These are phyloP conservation scores for Sarcophaga bullata DNA, from an alignment of 1,140 invertebrate species.

Conservation along the genomic window DNA sequence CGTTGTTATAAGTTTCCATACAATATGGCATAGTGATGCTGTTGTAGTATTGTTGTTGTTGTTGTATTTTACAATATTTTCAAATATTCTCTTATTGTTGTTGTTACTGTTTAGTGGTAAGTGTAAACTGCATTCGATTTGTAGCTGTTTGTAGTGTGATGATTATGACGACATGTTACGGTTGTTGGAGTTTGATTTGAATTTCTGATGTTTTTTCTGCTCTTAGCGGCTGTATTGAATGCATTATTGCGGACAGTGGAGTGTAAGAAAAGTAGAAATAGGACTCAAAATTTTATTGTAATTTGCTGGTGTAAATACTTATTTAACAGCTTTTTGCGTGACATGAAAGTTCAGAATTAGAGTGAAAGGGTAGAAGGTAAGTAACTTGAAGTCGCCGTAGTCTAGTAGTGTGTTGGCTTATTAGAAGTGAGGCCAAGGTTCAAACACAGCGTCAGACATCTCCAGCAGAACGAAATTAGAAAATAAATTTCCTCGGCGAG, in stretches of 20 bases:
- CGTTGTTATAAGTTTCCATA: neutral
- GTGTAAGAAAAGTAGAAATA: no score
- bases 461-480: no score
- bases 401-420: no score
- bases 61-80: neutral
- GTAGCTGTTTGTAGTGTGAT: neutral
- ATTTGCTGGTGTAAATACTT: neutral
- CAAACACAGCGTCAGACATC: no score
- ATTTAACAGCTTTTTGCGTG: neutral
- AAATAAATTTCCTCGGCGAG: no score
- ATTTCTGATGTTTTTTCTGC: neutral
- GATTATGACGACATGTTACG: slow-evolving; percentile 23
- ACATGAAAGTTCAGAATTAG: neutral
- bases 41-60: slow-evolving; percentile 4
- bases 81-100: neutral
- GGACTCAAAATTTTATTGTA: no score
- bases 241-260: no score
- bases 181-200: slow-evolving; percentile 6
- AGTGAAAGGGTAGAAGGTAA: no score
- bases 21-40: neutral
- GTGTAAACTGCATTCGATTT: slow-evolving; percentile 29
- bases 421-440: no score
- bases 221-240: neutral
- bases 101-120: neutral
- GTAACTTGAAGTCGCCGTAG: no score